Evolutionary conservation across 2,113 vertebrate species (phyloP).

Genomic region (Sceloporus tristichus): DNA sequence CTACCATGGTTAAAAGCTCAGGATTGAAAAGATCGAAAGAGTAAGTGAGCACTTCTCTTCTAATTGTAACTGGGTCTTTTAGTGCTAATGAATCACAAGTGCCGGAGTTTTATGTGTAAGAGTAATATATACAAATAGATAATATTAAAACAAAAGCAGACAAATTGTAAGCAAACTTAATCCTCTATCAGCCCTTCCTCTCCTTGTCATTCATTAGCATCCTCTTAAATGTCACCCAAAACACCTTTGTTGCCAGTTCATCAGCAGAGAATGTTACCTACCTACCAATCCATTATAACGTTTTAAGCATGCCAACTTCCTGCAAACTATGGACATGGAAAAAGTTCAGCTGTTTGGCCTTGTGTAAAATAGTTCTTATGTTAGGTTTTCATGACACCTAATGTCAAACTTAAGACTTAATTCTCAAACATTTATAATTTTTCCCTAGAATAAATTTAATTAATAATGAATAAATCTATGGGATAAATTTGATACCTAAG

Average conservation of each 20-base stretch:
- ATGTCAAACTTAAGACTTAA: background rate
- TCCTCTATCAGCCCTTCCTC: slow-evolving; percentile 49
- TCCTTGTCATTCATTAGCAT: slow-evolving; percentile 58
- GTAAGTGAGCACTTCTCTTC: slow-evolving; percentile 71
- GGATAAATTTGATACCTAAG: background rate
- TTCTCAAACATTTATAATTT: background rate
- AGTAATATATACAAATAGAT: slow-evolving; percentile 8
- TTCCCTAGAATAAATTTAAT: too few relatives aligned
- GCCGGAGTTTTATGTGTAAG: slow-evolving; percentile 35
- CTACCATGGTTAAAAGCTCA: slow-evolving; percentile 65
- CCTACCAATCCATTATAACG: slow-evolving; percentile 30
- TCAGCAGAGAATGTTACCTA: slow-evolving; percentile 50
- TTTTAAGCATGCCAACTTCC: slow-evolving; percentile 42
- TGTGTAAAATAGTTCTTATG: background rate
- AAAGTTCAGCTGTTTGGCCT: slow-evolving; percentile 64
- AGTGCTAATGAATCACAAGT: slow-evolving; percentile 62
- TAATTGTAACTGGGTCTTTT: slow-evolving; percentile 67
- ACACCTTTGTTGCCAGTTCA: slow-evolving; percentile 48
- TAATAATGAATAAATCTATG: too few relatives aligned
- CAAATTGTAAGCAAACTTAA: slow-evolving; percentile 53
- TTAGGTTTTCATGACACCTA: slow-evolving; percentile 35
- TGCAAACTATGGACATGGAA: slow-evolving; percentile 53
- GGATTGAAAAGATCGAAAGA: slow-evolving; percentile 57
- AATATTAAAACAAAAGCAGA: slow-evolving; percentile 56
- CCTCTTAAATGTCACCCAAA: slow-evolving; percentile 54